Percentiles rank a stretch among this genome's conserved stretches.
Conservation (phyloP, 2,113 vertebrate species). For the Carollia perspicillata region DNA sequence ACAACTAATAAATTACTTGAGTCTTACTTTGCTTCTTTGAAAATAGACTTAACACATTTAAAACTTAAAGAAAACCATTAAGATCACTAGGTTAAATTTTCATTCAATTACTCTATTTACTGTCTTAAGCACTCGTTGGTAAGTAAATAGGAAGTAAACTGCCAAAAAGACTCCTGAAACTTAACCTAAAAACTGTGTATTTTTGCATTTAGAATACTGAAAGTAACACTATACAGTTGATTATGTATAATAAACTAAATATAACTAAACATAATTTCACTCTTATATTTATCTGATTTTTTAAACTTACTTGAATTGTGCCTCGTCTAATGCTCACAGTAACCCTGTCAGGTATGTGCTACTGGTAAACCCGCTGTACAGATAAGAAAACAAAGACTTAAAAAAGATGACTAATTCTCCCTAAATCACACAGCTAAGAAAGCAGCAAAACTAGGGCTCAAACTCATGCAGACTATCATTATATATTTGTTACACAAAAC, state of each 20-base stretch:
- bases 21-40: neutral
- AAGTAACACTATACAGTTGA: neutral
- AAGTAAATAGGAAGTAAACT: constrained; percentile 8
- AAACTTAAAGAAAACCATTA: constrained; percentile 15
- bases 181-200: neutral
- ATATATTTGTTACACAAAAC: neutral
- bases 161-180: constrained; percentile 1
- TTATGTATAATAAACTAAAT: neutral
- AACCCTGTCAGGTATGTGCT: neutral
- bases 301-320: constrained; percentile 20
- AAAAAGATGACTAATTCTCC: neutral
- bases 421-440: constrained; percentile 5
- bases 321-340: neutral
- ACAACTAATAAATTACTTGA: constrained; percentile 21
- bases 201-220: constrained; percentile 2
- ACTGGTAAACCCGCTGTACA: neutral
- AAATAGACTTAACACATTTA: neutral
- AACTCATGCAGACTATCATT: neutral
- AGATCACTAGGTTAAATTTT: constrained; percentile 33
- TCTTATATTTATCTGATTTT: constrained; percentile 2
- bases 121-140: neutral
- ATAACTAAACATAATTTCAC: neutral
- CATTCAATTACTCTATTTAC: constrained; percentile 7
- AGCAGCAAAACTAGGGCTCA: neutral
- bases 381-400: neutral